A percentile compares a stretch with the other conserved stretches of the same genome.
These are phyloP conservation scores for Orchesella flavescens DNA, from an alignment of 2,888 invertebrate genomes.

Conservation along the genomic window DNA sequence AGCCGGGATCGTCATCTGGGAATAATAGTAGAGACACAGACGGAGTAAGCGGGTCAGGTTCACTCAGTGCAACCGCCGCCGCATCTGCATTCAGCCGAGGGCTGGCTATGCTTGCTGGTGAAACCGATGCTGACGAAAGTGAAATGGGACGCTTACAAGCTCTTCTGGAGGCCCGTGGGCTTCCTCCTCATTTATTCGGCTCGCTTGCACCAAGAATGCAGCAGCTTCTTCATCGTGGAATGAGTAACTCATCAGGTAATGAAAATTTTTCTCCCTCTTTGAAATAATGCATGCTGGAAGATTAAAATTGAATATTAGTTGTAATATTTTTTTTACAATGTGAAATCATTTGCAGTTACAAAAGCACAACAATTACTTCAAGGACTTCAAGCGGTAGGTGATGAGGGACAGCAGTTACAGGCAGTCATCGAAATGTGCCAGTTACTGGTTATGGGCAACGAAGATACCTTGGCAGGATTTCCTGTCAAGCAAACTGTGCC, in stretches of 20 bases:
- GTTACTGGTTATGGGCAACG: constrained; percentile 98
- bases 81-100: constrained; percentile 78
- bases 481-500: constrained; percentile 98
- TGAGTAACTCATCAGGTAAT: constrained; percentile 87
- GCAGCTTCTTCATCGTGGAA: constrained; percentile 93
- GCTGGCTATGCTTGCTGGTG: constrained; percentile 72
- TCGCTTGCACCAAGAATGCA: constrained; percentile 97
- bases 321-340: too few species aligned
- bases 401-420: constrained; percentile 96
- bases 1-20: constrained; percentile 64
- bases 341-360: constrained; percentile 79
- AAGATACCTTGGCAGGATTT: constrained; percentile 98
- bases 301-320: too few species aligned
- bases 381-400: constrained; percentile 92
- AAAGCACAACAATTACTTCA: constrained; percentile 95
- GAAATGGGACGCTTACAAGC: constrained; percentile 97
- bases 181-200: constrained; percentile 97
- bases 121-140: constrained; percentile 87
- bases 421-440: constrained; percentile 99
- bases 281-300: too few species aligned
- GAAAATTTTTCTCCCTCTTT: constrained; percentile 58
- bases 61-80: constrained; percentile 71
- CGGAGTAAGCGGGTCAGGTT: constrained; percentile 53
- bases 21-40: constrained; percentile 56
- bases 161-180: constrained; percentile 91